phyloP scores from a whole-genome alignment of 2,888 invertebrate species.

The Spicauda simplicius region DNA sequence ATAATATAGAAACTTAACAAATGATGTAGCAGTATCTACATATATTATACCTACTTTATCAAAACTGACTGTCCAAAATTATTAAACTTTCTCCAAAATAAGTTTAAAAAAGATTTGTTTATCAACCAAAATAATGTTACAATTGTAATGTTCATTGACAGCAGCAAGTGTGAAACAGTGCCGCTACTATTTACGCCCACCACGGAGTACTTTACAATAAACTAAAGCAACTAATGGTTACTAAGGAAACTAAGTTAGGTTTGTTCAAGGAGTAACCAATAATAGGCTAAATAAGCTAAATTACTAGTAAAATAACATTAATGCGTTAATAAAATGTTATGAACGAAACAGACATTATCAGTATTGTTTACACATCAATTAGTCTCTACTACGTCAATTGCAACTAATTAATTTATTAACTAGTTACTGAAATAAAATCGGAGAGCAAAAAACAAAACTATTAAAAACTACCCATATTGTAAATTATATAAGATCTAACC shows the following conservation, averaged over 20 bases:
- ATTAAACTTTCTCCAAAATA: background rate
- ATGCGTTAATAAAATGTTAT: background rate
- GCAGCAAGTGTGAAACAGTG: too few species aligned
- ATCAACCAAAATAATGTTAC: too few species aligned
- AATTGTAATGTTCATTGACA: too few species aligned
- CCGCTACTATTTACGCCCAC: too few species aligned
- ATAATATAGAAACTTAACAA: too few species aligned
- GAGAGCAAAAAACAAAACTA: background rate
- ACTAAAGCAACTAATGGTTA: too few species aligned
- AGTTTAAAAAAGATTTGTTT: too few species aligned
- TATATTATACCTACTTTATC: background rate
- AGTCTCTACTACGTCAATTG: background rate
- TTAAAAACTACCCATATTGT: too few species aligned
- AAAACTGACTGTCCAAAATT: background rate
- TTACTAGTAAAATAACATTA: background rate
- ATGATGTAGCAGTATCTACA: too few species aligned
- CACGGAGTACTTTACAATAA: too few species aligned
- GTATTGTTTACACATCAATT: background rate
- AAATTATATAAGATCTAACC: too few species aligned
- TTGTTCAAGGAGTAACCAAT: background rate
- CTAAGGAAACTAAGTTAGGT: too few species aligned
- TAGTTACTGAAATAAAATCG: background rate
- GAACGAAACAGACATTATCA: background rate
- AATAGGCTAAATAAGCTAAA: background rate
- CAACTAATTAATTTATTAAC: background rate